phyloP scores from a whole-genome alignment of 2,113 vertebrate genomes.

The Mus pahari region DNA sequence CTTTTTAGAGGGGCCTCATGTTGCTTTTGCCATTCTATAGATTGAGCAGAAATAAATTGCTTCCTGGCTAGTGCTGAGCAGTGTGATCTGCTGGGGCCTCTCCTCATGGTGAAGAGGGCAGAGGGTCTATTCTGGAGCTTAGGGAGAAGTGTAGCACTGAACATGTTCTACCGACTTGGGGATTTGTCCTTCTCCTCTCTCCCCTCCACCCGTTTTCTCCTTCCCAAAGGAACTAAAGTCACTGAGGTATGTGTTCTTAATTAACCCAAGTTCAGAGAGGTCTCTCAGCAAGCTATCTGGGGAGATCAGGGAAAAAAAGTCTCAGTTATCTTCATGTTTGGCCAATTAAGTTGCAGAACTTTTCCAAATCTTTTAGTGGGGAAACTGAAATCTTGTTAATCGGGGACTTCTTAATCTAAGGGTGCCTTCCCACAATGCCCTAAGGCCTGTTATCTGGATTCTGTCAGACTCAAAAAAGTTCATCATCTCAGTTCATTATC shows the following conservation, averaged over 20 bases:
- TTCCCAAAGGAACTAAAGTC: conserved; percentile 6
- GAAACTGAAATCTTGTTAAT: not conserved
- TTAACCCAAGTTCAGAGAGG: conserved; percentile 13
- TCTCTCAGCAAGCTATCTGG: conserved; percentile 42
- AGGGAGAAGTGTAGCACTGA: not conserved
- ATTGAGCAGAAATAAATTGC: accelerated
- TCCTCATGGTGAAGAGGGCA: not conserved
- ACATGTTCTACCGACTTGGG: not conserved
- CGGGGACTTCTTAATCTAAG: not conserved
- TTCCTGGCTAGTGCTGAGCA: not conserved
- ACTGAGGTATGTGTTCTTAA: conserved; percentile 56
- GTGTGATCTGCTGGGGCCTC: not conserved
- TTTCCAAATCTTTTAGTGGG: conserved; percentile 30
- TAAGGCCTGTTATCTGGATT: not conserved
- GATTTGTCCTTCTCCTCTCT: not conserved
- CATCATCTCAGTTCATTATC: not conserved
- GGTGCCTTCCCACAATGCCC: not conserved
- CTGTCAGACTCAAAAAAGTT: not conserved
- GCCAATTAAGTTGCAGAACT: conserved; percentile 60
- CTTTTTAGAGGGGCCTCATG: accelerated
- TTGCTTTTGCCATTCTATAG: not conserved
- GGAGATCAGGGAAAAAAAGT: not conserved
- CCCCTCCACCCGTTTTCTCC: not conserved
- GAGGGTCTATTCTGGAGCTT: not conserved
- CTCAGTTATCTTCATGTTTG: conserved; percentile 13